Base-by-base conservation (phyloP, 92 coral and sea anemone genomes). In the Scolanthus callimorphus region DNA sequence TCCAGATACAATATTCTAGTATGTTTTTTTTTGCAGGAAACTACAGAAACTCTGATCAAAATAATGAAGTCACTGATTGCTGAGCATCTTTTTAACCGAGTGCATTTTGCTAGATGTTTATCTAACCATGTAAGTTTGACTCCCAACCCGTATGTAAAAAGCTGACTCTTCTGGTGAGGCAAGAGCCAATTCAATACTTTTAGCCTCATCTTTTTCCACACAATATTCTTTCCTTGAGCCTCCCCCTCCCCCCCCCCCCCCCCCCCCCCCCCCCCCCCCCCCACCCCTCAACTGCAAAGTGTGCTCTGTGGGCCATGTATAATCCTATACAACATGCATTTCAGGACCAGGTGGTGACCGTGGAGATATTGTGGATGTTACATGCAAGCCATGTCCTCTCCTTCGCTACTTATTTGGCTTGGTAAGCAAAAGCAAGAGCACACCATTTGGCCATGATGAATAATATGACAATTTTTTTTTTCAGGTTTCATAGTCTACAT, bases 41-140 rank as follows among this genome's bases (percentile, higher is more conserved):
- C 76, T 39, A 57, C 78, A 27, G 30, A 52, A 20, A 60, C 64
- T 22, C 31, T 82, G 19, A 29, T 78, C n/a, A 74, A 57, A 50
- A 72, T 78, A 27, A 83, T 87, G 55, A 87, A 82, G 57, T 31
- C 44, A 4, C 66, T 87, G 55, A 38, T 83, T 67, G 59, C 79
- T 20, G 74, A 87, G 51, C 80, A 82, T 53, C 54, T 76, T 19
- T 91, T 91, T 60, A 88, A 88, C 74, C 79, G 90, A 76, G 88
- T 91, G 29, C 79, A 69, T 61, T 91, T 91, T 76, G 79, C 95
- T 27, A 91, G 80, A 76, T 74, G 77, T 27, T 62, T 91, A 49
- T 69, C 91, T 6, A 45, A 51, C n/a, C 77, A 76, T 83, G 95
- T 86, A 66, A 44, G 77, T 21, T 15, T 34, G 15, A 6, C 41